phyloP scores from a whole-genome alignment of 2,113 vertebrate species.

The Laticauda colubrina region DNA sequence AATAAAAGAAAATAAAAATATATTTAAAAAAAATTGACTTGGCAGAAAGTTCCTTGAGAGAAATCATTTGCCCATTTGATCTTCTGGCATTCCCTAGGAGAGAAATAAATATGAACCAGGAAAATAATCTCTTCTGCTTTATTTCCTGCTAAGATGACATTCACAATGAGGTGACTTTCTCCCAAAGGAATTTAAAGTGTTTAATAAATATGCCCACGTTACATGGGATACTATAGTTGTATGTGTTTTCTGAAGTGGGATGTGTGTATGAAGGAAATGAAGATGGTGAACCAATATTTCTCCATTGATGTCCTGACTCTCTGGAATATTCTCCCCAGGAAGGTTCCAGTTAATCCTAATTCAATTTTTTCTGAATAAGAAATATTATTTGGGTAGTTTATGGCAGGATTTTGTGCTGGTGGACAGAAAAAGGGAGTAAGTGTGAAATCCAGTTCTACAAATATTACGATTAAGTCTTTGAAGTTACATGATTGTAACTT shows the following conservation, averaged over 20 bases:
- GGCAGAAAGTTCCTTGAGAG: neutral
- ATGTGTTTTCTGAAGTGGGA: neutral
- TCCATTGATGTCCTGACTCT: too few species aligned
- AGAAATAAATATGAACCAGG: neutral
- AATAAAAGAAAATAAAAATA: too few species aligned
- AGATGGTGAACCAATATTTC: neutral
- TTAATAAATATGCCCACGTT: neutral
- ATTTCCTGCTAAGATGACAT: neutral
- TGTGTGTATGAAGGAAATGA: too few species aligned
- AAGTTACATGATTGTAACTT: conserved; percentile 14
- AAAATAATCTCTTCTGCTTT: neutral
- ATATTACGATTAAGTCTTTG: conserved; percentile 42
- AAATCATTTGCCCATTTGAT: neutral
- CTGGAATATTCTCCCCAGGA: too few species aligned
- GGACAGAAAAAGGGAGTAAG: conserved; percentile 46
- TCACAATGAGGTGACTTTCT: neutral
- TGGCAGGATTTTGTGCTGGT: conserved; percentile 63
- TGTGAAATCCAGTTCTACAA: conserved; percentile 20
- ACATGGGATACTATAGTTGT: neutral
- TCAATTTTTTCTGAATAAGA: conserved; percentile 30
- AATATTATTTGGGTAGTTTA: conserved; percentile 57
- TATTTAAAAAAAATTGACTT: neutral
- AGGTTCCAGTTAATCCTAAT: too few species aligned
- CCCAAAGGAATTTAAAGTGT: neutral
- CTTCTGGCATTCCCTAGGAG: neutral